Evolutionary conservation across 2,797 vertebrate species (phyloP), one percentile per base, ranked within the genome.

Genomic region (Atherinosoma microstoma): DNA sequence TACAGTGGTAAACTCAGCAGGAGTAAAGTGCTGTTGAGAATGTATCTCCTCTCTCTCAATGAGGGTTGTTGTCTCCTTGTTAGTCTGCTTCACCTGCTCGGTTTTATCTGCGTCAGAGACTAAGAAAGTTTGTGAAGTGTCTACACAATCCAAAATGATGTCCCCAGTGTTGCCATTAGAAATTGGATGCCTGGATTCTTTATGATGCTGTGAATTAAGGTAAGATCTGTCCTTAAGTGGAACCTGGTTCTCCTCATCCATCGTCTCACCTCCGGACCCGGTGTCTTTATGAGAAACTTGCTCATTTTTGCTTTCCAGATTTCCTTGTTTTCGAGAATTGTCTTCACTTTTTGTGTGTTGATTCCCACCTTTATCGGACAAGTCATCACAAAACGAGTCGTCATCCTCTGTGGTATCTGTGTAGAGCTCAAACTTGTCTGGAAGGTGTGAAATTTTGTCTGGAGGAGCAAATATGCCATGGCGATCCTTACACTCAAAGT

Each of bases 401-500:
- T 96, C 95, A 20, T 96, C 95, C 82, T 96, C 95, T 35, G 91
- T 93, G 79, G 88, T 86, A 51, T 96, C 95, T 45, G 89, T 74
- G 47, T 81, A 90, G 42, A 85, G 78, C 67, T 93, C 89, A 63
- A 91, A 91, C 79, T 88, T 94, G 79, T 94, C 95, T 7, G 92
- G 87, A 76, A 98, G 91, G 70, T 69, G 96, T 78, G 95, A 95
- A 79, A 99, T 96, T 91, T 97, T 98, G 79, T 96, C 95, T 20
- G 98, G 97, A 60, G 97, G 97, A 83, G 97, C 97, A 85, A 99
- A 99, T 92, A 99, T 97, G 45, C 98, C 98, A 64, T 98, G 95
- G 56, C 91, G 91, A 73, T 97, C 95, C 71, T 90, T 90, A 83
- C 98, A 99, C 22, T 94, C 83, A 71, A 99, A 99, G 87, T 99